Conservation (phyloP, 2,888 invertebrate genomes). For the Netelia fuscicornis region DNA sequence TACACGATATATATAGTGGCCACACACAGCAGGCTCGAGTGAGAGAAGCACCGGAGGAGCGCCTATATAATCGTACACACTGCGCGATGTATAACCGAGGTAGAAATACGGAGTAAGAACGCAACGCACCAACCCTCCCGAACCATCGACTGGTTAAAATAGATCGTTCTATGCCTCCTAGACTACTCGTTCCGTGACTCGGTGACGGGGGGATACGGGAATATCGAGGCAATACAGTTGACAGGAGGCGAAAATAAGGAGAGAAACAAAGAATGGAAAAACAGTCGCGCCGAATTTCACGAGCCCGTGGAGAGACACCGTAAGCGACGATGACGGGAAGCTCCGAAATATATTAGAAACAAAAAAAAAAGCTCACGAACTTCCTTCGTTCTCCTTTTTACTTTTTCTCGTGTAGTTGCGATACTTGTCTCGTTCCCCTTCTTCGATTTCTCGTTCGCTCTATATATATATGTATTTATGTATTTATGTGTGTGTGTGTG, state of each 20-base stretch:
- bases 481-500: not conserved
- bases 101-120: slow-evolving; percentile 11
- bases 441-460: not conserved
- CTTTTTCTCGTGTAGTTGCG: not conserved
- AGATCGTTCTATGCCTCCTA: slow-evolving; percentile 69
- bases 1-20: slow-evolving; percentile 7
- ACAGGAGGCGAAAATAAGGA: slow-evolving; percentile 34
- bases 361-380: not conserved
- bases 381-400: slow-evolving; percentile 1
- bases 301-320: not conserved
- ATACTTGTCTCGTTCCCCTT: slow-evolving; percentile 6
- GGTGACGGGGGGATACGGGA: not conserved
- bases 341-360: not conserved
- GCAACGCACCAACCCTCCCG: slow-evolving; percentile 25
- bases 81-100: not conserved
- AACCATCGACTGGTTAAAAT: slow-evolving; percentile 76
- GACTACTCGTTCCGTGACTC: slow-evolving; percentile 42
- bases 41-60: not conserved
- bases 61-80: slow-evolving; percentile 1
- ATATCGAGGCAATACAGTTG: slow-evolving; percentile 45
- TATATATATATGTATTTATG: slow-evolving; percentile 3
- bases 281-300: not conserved
- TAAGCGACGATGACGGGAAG: not conserved
- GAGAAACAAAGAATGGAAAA: slow-evolving; percentile 9
- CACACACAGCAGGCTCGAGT: not conserved